Conservation (phyloP, 2,797 vertebrate genomes). For the Phoebastria nigripes region DNA sequence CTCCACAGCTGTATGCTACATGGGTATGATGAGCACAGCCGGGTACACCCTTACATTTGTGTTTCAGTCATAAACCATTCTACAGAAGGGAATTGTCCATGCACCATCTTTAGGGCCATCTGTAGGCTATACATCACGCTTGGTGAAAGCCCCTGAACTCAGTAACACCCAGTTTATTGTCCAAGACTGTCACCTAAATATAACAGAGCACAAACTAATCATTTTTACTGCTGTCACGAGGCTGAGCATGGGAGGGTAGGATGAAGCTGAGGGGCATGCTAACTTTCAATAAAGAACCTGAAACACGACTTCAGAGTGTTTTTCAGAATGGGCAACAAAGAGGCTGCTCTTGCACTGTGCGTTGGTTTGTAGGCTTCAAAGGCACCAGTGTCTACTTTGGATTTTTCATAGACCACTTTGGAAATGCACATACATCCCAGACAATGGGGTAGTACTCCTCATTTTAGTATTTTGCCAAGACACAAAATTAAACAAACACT, state of each 20-base stretch:
- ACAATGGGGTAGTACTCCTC: not conserved
- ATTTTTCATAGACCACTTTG: not conserved
- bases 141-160: constrained; percentile 28
- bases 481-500: not conserved
- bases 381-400: not conserved
- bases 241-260: not conserved
- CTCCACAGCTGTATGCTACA: not conserved
- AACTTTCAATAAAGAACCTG: not conserved
- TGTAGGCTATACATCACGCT: not conserved
- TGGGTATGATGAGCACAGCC: not conserved
- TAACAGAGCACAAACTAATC: constrained; percentile 17
- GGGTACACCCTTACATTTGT: not conserved
- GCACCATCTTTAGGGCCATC: constrained; percentile 8
- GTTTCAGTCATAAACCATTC: not conserved
- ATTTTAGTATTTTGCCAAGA: not conserved
- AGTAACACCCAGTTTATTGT: constrained; percentile 4
- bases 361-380: not conserved
- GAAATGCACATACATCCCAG: not conserved
- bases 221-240: constrained; percentile 12
- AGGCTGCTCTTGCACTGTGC: not conserved
- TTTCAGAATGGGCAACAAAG: not conserved
- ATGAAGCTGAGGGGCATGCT: not conserved
- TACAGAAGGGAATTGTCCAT: not conserved
- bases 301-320: not conserved
- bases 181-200: constrained; percentile 36